A percentile compares a stretch with the other conserved stretches of the same genome.
Conservation (phyloP, 2,888 invertebrate species). For the Crematogaster levior region DNA sequence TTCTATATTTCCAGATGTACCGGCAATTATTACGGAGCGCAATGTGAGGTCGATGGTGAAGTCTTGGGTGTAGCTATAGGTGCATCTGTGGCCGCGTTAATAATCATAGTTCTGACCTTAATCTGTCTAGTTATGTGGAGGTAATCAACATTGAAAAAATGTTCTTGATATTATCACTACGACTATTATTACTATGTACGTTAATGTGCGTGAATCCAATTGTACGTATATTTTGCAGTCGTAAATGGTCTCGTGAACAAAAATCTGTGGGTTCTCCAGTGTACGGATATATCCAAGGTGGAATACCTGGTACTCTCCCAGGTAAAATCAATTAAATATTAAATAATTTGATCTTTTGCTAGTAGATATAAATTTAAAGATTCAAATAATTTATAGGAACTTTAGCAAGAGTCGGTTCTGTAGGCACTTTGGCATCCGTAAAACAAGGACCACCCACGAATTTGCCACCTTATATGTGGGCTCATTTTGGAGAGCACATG, state of each 20-base stretch:
- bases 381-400: conserved; percentile 62
- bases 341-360: neutral
- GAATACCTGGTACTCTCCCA: conserved; percentile 84
- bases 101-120: conserved; percentile 95
- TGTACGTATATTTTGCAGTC: conserved; percentile 86
- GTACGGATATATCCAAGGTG: conserved; percentile 93
- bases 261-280: conserved; percentile 94
- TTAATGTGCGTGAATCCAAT: neutral
- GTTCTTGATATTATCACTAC: neutral
- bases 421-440: conserved; percentile 83
- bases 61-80: conserved; percentile 96
- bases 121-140: conserved; percentile 97
- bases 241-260: conserved; percentile 96
- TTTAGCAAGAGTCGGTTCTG: conserved; percentile 83
- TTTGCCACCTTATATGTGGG: conserved; percentile 92
- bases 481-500: conserved; percentile 94
- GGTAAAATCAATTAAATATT: conserved; percentile 71
- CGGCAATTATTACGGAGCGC: conserved; percentile 95
- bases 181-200: neutral
- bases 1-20: conserved; percentile 88
- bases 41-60: conserved; percentile 96
- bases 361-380: neutral
- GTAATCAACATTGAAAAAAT: conserved; percentile 84
- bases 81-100: conserved; percentile 94
- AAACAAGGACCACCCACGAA: conserved; percentile 84